Conservation (phyloP, 92 coral and sea anemone genomes). For the Muricea muricata region DNA sequence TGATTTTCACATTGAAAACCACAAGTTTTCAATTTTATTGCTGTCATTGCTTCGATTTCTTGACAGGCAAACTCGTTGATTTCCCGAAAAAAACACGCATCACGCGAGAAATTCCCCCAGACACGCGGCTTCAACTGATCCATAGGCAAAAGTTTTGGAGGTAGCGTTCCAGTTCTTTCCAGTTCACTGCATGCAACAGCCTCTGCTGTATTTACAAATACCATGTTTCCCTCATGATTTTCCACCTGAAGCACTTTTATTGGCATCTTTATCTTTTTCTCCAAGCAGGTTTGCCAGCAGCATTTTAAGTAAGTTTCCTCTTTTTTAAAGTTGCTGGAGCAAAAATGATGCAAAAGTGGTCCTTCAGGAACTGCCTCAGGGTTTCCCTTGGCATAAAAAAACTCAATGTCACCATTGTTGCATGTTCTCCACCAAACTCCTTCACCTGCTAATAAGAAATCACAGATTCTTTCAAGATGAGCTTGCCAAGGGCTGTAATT, state of each 20-base stretch:
- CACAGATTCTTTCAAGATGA: conserved; percentile 50
- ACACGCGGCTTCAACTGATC: too few relatives aligned
- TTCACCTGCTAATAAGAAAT: conserved; percentile 52
- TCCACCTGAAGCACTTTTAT: conserved; percentile 16
- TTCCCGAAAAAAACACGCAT: too few relatives aligned
- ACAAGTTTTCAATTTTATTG: too few relatives aligned
- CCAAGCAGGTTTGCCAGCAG: conserved; percentile 48
- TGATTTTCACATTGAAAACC: too few relatives aligned
- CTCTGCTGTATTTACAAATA: neutral
- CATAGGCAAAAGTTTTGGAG: too few relatives aligned
- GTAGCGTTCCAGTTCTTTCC: too few relatives aligned
- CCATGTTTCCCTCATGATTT: conserved; percentile 49
- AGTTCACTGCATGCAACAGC: too few relatives aligned
- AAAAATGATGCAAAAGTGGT: conserved; percentile 70
- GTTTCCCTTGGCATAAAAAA: conserved; percentile 55
- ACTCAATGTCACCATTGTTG: conserved; percentile 62
- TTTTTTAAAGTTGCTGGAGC: conserved; percentile 49
- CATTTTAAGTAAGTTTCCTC: conserved; percentile 55
- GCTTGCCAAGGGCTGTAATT: conserved; percentile 40
- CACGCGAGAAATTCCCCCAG: too few relatives aligned
- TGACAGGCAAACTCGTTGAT: too few relatives aligned
- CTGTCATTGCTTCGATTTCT: too few relatives aligned
- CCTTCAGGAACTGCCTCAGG: conserved; percentile 38
- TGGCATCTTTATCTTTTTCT: conserved; percentile 49
- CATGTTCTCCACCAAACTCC: conserved; percentile 66